Base-by-base conservation (phyloP, 2,888 invertebrate genomes). In the Pandemis cinnamomeana region DNA sequence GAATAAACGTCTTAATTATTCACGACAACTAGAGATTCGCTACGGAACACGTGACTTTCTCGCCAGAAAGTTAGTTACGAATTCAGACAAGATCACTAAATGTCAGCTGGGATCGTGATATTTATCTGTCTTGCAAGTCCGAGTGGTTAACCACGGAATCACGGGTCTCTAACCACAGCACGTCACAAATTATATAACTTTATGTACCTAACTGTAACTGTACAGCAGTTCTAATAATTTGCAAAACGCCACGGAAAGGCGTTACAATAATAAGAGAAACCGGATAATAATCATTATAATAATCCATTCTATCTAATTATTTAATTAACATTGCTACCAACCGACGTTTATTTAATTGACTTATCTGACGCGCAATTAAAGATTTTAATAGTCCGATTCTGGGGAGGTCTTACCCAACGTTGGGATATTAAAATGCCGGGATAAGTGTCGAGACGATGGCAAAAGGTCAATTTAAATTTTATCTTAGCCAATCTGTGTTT, bases 401-500 rank as follows among this genome's bases (percentile, higher is more conserved):
- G 27, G 58, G 7, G 58, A 58, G 27, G 27, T 27, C 58, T 58
- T 58, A 27, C 58, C 58, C 27, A 5, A 58, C 58, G 58, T 10
- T 58, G 58, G 58, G 58, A 58, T 58, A 58, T 58, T 58, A 58
- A 58, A 58, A 58, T 58, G 20, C 58, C 58, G 58, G 58, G 27
- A 58, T 58, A 58, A 58, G 58, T 58, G 58, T 58, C 58, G 58
- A 58, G 27, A 27, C 58, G 10, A 58, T 58, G 58, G 58, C 58
- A 20, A 58, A 11, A 58, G 27, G 58, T 58, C 58, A 58, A 20
- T 58, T 58, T 58, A 58, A 58, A 58, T 58, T 58, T 20, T 58
- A 58, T 58, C 58, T 20, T 58, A 58, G 58, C 27, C 58, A 58
- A 58, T 58, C 58, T 58, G 58, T 58, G 58, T 58, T 58, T 58